These are phyloP conservation scores for Dryobotodes eremita DNA, from an alignment of 2,888 invertebrate species.

Conservation along the genomic window DNA sequence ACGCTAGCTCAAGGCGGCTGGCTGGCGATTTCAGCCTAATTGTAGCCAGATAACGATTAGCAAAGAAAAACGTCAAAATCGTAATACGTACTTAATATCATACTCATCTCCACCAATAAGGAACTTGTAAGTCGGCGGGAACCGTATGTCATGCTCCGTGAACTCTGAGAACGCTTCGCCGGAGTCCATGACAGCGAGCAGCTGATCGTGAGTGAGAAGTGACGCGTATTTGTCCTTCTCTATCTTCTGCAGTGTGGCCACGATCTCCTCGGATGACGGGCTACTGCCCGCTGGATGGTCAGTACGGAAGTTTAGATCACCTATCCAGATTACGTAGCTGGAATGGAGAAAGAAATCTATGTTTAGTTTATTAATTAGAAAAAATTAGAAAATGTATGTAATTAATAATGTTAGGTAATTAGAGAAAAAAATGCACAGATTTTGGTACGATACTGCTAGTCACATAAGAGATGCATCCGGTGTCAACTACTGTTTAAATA, in stretches of 20 bases:
- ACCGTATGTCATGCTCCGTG: constrained; percentile 93
- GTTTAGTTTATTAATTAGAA: not conserved
- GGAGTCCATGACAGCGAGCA: constrained; percentile 92
- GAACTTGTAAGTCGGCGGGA: constrained; percentile 97
- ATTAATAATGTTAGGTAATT: too few species aligned
- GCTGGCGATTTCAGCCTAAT: not conserved
- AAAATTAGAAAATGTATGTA: too few species aligned
- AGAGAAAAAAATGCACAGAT: not conserved
- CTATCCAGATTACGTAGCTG: constrained; percentile 98
- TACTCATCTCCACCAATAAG: constrained; percentile 94
- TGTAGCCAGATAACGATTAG: not conserved
- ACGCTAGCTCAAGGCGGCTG: not conserved
- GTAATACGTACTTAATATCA: constrained; percentile 93
- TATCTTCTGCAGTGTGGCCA: constrained; percentile 91
- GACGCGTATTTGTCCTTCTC: constrained; percentile 92
- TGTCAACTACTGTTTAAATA: not conserved
- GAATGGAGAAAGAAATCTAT: constrained; percentile 27
- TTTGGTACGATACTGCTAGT: not conserved
- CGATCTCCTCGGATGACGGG: constrained; percentile 93
- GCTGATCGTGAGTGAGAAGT: constrained; percentile 94
- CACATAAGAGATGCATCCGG: too few species aligned
- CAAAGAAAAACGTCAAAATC: not conserved
- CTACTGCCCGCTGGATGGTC: constrained; percentile 92
- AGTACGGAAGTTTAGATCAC: constrained; percentile 97
- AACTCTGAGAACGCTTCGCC: constrained; percentile 96